These are phyloP conservation scores for Microctonus brassicae DNA, from an alignment of 2,888 invertebrate genomes.

Conservation along the genomic window DNA sequence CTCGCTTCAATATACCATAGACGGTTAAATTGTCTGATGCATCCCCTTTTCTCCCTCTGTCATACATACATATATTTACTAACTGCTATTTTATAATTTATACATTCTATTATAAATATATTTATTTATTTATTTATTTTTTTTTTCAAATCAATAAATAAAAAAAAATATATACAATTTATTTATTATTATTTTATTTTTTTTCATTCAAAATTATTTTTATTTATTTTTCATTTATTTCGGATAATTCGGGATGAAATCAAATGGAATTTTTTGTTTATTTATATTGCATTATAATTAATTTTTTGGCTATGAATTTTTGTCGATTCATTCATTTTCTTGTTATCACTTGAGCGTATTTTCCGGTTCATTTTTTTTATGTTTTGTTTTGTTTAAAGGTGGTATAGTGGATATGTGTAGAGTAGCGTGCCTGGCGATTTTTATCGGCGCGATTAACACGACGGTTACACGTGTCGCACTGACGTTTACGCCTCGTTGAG, in stretches of 20 bases:
- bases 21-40: background rate
- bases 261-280: too few relatives aligned
- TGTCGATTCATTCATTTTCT: too few relatives aligned
- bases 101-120: background rate
- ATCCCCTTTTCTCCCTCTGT: background rate
- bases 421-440: constrained; percentile 69
- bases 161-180: too few relatives aligned
- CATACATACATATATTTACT: background rate
- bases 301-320: too few relatives aligned
- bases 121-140: too few relatives aligned
- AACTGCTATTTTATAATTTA: background rate
- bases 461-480: constrained; percentile 64
- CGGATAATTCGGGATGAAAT: too few relatives aligned
- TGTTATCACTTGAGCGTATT: too few relatives aligned
- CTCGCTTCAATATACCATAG: background rate
- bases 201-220: too few relatives aligned
- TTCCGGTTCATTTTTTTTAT: background rate
- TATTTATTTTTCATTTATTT: too few relatives aligned
- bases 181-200: too few relatives aligned
- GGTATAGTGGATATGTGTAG: constrained; percentile 63
- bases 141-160: too few relatives aligned
- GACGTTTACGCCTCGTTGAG: constrained; percentile 65
- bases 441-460: constrained; percentile 69
- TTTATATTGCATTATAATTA: too few relatives aligned
- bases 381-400: background rate